Conservation (phyloP, 2,113 vertebrate species). For the Todiramphus chloris region DNA sequence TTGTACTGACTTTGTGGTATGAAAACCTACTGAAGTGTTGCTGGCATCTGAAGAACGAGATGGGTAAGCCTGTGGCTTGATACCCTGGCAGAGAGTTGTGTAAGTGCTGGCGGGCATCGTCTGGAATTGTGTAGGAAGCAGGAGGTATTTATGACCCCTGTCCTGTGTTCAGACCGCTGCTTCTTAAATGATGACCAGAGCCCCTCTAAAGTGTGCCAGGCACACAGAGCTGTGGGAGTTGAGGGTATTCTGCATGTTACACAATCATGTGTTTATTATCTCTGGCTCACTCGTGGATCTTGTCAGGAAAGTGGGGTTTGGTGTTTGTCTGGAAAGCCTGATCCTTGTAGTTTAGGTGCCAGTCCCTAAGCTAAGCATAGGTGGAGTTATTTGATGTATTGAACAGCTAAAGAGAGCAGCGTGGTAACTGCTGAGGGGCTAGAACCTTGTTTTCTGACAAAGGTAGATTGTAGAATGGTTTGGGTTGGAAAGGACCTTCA, state of each 20-base stretch:
- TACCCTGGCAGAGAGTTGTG: background rate
- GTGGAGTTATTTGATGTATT: background rate
- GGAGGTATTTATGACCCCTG: background rate
- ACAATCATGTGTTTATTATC: background rate
- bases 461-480: background rate
- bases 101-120: background rate
- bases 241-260: background rate
- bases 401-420: background rate
- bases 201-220: background rate
- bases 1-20: background rate
- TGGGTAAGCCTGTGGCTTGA: background rate
- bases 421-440: background rate
- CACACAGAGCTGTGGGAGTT: background rate
- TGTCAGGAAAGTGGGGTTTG: background rate
- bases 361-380: background rate
- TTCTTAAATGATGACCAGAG: background rate
- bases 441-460: background rate
- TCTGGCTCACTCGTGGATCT: fast-evolving
- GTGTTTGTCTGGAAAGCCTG: background rate
- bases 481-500: too few relatives aligned
- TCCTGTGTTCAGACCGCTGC: background rate
- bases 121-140: background rate
- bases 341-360: background rate
- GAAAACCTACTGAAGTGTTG: background rate
- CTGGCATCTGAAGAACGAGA: background rate